Conservation (phyloP, 2,113 vertebrate species). For the Aphyosemion australe region DNA sequence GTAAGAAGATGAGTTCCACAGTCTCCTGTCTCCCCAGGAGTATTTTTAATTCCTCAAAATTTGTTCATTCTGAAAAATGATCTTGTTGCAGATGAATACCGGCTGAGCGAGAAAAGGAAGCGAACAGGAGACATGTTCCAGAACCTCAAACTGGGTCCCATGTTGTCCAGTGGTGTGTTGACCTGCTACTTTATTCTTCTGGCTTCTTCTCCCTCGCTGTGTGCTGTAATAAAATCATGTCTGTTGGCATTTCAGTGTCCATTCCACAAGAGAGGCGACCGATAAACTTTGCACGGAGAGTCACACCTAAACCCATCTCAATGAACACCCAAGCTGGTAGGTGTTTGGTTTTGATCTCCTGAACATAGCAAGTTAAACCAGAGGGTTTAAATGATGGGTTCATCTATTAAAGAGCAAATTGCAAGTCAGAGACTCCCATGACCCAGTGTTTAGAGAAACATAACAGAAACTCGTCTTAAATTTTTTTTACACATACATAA, state of each 20-base stretch:
- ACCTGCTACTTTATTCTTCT: not conserved
- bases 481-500: too few relatives aligned
- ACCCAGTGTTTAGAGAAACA: too few relatives aligned
- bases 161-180: constrained; percentile 60
- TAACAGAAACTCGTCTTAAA: too few relatives aligned
- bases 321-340: constrained; percentile 57
- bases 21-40: not conserved
- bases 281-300: constrained; percentile 56
- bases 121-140: constrained; percentile 78
- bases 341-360: constrained; percentile 2
- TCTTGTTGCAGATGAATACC: constrained; percentile 76
- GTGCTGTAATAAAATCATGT: not conserved
- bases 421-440: too few relatives aligned
- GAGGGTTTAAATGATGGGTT: too few relatives aligned
- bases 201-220: not conserved
- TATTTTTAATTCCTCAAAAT: not conserved
- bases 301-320: constrained; percentile 41
- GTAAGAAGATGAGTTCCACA: constrained; percentile 53
- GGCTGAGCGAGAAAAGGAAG: constrained; percentile 80
- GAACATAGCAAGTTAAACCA: too few relatives aligned
- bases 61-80: not conserved
- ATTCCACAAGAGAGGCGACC: constrained; percentile 55
- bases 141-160: constrained; percentile 69
- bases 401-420: too few relatives aligned
- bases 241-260: constrained; percentile 56